Base-by-base conservation (phyloP, 2,797 vertebrate species). In the Orestias chungarensis region DNA sequence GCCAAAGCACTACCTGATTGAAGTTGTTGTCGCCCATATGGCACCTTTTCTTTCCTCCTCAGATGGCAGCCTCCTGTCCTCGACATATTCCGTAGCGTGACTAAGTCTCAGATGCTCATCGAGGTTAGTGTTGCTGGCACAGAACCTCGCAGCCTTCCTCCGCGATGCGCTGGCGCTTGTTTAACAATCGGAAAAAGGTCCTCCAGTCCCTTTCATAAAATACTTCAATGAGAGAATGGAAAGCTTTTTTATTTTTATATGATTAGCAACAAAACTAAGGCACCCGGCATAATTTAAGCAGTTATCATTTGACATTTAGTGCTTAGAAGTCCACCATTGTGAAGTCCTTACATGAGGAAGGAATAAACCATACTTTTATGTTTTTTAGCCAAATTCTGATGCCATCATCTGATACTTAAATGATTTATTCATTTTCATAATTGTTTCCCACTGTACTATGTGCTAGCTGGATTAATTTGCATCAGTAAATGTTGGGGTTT, bases 1-100 rank as follows among this genome's bases (percentile, higher is more conserved):
- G 52, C 18, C 44, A 40, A 14, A 71, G 25, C 33, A 23, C 33
- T 31, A 12, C 38, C 52, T n/a, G 25, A 38, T 46, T 57, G 43
- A 33, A 65, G 61, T 54, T 42, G 33, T 49, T 27, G 49, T 72
- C 6, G 25, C 14, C 27, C 49, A 52, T 31, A 44, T 66, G 50
- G 18, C 40, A 33, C 27, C 20, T 65, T 73, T 65, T n/a, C n/a
- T 64, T 31, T 33, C 18, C 29, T 72, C 27, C 44, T 65, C 61
- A 52, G 70, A 52, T 65, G 23, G 61, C 47, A 44, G 64, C 49
- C 7, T 23, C 18, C 40, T 73, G 38, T 46, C 38, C 18, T 54
- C 38, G 44, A 11, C 25, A 42, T 64, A 42, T 42, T 71, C 59
- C 44, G 62, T 55, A 18, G 40, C 10, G 47, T 64, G 59, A 64